These are phyloP conservation scores for Rhynchonycteris naso DNA, from an alignment of 2,797 vertebrate genomes.

Conservation along the genomic window DNA sequence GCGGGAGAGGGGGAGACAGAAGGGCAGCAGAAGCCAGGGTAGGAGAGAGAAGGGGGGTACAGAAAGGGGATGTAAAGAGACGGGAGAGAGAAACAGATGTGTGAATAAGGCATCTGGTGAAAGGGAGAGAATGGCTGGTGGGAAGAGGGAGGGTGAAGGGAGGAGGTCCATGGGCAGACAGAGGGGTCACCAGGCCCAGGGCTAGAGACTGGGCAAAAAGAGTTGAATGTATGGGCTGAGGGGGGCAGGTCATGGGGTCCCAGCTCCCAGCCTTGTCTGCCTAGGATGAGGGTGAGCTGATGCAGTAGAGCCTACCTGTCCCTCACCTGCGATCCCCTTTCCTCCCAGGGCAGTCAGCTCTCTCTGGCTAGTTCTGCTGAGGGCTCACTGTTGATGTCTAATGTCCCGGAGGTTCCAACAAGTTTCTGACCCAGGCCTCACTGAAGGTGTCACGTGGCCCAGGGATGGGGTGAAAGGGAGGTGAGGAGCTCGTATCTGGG, in stretches of 20 bases:
- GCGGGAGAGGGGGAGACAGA: conserved; percentile 55
- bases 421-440: background rate
- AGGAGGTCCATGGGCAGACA: background rate
- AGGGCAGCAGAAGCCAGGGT: conserved; percentile 1
- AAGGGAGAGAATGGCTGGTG: background rate
- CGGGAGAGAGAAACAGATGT: conserved; percentile 69
- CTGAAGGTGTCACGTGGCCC: background rate
- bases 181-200: background rate
- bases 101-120: background rate
- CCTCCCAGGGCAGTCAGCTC: background rate
- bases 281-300: background rate
- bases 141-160: background rate
- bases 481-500: background rate
- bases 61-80: background rate
- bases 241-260: background rate
- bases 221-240: accelerated
- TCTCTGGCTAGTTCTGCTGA: background rate
- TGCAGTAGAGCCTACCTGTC: accelerated
- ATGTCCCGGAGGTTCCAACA: background rate
- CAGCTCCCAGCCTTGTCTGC: background rate
- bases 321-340: background rate
- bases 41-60: background rate
- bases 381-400: background rate
- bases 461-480: background rate
- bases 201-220: background rate